A percentile compares a stretch with the other conserved stretches of the same genome.
These are phyloP conservation scores for Cacatua alba DNA, from an alignment of 2,113 vertebrate genomes.

Conservation along the genomic window DNA sequence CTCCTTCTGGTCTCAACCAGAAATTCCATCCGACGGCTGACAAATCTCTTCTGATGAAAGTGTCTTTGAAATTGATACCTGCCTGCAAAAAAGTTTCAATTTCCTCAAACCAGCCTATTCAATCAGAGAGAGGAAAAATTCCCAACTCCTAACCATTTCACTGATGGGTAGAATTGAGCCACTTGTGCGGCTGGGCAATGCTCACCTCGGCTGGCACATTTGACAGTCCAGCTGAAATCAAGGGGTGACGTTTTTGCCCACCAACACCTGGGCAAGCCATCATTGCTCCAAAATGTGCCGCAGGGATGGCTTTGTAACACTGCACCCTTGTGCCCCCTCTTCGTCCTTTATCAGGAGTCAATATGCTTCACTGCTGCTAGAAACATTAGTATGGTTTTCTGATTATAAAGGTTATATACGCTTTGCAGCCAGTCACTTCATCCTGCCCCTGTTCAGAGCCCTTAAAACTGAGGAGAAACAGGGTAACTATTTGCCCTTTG, in stretches of 20 bases:
- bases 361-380: background rate
- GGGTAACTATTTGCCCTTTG: background rate
- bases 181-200: accelerated
- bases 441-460: background rate
- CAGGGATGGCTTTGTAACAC: background rate
- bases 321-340: background rate
- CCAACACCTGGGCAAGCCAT: background rate
- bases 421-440: background rate
- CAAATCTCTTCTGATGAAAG: constrained; percentile 66
- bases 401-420: background rate
- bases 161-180: background rate
- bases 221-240: background rate
- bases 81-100: background rate
- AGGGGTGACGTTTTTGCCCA: background rate
- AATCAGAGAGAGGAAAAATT: constrained; percentile 11
- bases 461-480: constrained; percentile 13
- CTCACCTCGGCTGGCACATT: background rate
- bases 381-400: constrained; percentile 14
- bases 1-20: constrained; percentile 35
- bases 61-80: constrained; percentile 63
- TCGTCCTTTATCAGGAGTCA: background rate
- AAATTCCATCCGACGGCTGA: constrained; percentile 59
- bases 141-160: background rate
- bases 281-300: background rate
- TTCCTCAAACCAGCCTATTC: constrained; percentile 39